phyloP scores from a whole-genome alignment of 2,113 vertebrate species.

The Rhea pennata region DNA sequence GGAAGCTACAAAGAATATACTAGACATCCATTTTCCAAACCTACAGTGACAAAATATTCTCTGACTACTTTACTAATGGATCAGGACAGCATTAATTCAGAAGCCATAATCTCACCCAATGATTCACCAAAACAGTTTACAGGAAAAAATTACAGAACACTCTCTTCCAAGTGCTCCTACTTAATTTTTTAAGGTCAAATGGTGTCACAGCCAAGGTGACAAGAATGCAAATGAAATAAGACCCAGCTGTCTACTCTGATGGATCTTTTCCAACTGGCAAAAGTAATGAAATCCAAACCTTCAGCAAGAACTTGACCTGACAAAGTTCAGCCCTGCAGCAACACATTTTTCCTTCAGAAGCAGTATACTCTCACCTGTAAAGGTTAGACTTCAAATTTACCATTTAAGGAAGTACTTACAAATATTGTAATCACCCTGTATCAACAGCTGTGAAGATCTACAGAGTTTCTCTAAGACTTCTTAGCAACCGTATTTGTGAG shows the following conservation, averaged over 20 bases:
- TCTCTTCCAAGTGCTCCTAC: background rate
- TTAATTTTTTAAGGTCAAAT: background rate
- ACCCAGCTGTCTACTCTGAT: background rate
- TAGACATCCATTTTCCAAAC: background rate
- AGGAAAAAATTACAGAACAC: background rate
- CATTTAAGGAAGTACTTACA: background rate
- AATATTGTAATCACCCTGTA: background rate
- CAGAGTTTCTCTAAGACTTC: background rate
- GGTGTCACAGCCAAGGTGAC: background rate
- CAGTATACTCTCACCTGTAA: background rate
- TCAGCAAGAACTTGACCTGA: background rate
- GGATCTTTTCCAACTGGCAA: slow-evolving; percentile 47
- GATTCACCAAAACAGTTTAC: background rate
- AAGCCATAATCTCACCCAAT: background rate
- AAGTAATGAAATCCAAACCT: slow-evolving; percentile 41
- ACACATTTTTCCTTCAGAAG: background rate
- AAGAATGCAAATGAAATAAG: slow-evolving; percentile 26
- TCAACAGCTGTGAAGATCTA: background rate
- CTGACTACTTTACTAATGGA: background rate
- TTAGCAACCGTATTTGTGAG: background rate
- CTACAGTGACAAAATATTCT: background rate
- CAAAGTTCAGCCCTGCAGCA: background rate
- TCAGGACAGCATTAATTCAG: background rate
- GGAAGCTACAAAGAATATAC: background rate
- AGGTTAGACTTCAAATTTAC: background rate